Percentiles rank a stretch among this genome's conserved stretches.
These are phyloP conservation scores for Stenolophus ochropezus DNA, from an alignment of 2,888 invertebrate genomes.

Conservation along the genomic window DNA sequence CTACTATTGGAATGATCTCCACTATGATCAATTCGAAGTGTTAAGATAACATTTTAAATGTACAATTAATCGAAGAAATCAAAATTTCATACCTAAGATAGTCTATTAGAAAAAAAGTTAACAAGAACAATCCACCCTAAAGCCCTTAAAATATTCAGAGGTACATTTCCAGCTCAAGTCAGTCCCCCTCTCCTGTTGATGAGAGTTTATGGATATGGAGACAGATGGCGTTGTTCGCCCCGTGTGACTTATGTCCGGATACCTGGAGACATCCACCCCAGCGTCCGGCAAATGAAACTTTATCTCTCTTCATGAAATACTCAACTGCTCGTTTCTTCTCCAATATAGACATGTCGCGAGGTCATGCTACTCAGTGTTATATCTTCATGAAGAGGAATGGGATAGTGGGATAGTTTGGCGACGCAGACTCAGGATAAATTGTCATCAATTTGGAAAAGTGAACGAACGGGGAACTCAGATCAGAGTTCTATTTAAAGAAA, in stretches of 20 bases:
- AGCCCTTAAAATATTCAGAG: too few species aligned
- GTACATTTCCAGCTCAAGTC: too few species aligned
- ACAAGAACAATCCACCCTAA: too few species aligned
- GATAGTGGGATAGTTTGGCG: not conserved
- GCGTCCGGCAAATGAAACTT: constrained; percentile 6
- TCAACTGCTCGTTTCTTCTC: constrained; percentile 18
- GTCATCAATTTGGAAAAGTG: not conserved
- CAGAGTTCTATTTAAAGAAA: too few species aligned
- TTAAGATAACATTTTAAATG: too few species aligned
- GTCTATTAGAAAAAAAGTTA: too few species aligned
- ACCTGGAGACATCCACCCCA: not conserved
- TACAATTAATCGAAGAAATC: too few species aligned
- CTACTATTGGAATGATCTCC: too few species aligned
- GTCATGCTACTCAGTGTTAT: not conserved
- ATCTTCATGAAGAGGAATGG: not conserved
- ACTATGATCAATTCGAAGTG: too few species aligned
- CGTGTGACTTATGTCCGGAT: not conserved
- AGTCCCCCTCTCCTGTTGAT: not conserved
- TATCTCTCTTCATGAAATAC: constrained; percentile 30
- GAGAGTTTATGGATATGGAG: not conserved
- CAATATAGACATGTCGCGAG: not conserved
- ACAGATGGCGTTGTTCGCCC: not conserved
- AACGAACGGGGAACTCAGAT: too few species aligned
- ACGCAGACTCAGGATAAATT: not conserved
- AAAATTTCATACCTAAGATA: too few species aligned